Evolutionary conservation across 2,888 invertebrate species (phyloP).

Genomic region (Sesia bembeciformis): DNA sequence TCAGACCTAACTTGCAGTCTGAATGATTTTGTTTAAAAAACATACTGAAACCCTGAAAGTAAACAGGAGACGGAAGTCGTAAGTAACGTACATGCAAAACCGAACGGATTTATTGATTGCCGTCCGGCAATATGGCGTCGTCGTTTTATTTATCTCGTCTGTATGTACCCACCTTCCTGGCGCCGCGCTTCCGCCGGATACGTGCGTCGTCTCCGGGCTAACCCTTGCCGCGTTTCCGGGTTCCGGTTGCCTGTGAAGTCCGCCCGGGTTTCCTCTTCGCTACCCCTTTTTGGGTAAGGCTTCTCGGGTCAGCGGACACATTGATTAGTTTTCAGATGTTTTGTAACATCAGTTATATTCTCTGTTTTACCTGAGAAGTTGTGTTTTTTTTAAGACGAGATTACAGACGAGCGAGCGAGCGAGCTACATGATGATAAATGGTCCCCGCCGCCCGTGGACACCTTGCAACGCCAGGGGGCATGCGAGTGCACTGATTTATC

Average conservation of each 20-base stretch:
- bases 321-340: conserved; percentile 1
- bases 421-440: too few relatives aligned
- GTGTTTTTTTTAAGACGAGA: too few relatives aligned
- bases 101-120: conserved; percentile 64
- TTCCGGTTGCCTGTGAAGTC: conserved; percentile 65
- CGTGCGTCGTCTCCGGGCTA: conserved; percentile 68
- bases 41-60: conserved; percentile 21
- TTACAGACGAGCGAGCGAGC: too few relatives aligned
- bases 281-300: conserved; percentile 25
- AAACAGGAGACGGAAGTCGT: conserved; percentile 68
- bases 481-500: too few relatives aligned
- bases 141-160: conserved; percentile 59
- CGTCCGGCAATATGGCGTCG: conserved; percentile 66
- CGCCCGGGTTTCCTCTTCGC: conserved; percentile 45
- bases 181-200: conserved; percentile 68
- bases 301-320: conserved; percentile 32
- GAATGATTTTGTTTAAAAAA: not conserved
- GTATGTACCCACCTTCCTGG: conserved; percentile 64
- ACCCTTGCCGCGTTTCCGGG: conserved; percentile 71
- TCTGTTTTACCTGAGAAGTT: too few relatives aligned
- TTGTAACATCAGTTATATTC: too few relatives aligned
- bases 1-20: too few relatives aligned
- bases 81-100: conserved; percentile 62
- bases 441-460: too few relatives aligned
- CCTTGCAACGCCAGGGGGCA: too few relatives aligned